These are phyloP conservation scores for Meles meles DNA, from an alignment of 2,113 vertebrate species.

Conservation along the genomic window DNA sequence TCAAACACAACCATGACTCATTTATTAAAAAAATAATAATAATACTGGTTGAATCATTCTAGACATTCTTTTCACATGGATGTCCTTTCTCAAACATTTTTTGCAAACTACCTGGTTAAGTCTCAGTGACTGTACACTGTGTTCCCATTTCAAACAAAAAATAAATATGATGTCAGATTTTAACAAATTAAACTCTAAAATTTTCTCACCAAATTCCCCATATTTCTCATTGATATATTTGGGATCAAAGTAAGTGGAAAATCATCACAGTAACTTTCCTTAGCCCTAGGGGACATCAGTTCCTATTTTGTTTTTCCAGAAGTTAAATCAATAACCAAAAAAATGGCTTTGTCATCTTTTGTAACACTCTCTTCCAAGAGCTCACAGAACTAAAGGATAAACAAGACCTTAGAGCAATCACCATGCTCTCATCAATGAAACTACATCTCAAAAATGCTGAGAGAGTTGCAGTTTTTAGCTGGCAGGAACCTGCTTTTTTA, in stretches of 20 bases:
- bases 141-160: slow-evolving; percentile 28
- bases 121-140: slow-evolving; percentile 12
- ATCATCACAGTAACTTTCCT: not conserved
- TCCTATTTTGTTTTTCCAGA: not conserved
- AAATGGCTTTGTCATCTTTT: not conserved
- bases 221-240: not conserved
- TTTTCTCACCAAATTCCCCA: not conserved
- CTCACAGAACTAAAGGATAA: not conserved
- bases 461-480: not conserved
- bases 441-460: not conserved
- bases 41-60: slow-evolving; percentile 30
- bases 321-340: not conserved
- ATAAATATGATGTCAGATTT: slow-evolving; percentile 16
- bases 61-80: slow-evolving; percentile 38
- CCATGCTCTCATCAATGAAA: not conserved
- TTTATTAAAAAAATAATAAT: slow-evolving; percentile 8
- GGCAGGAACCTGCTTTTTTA: not conserved
- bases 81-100: slow-evolving; percentile 32
- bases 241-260: not conserved
- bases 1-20: slow-evolving; percentile 42
- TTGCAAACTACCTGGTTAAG: slow-evolving; percentile 26
- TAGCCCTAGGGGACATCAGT: not conserved
- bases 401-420: not conserved
- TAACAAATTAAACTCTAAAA: slow-evolving; percentile 15
- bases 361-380: not conserved